phyloP scores from a whole-genome alignment of 92 coral and sea anemone genomes.

The Siderastrea siderea region DNA sequence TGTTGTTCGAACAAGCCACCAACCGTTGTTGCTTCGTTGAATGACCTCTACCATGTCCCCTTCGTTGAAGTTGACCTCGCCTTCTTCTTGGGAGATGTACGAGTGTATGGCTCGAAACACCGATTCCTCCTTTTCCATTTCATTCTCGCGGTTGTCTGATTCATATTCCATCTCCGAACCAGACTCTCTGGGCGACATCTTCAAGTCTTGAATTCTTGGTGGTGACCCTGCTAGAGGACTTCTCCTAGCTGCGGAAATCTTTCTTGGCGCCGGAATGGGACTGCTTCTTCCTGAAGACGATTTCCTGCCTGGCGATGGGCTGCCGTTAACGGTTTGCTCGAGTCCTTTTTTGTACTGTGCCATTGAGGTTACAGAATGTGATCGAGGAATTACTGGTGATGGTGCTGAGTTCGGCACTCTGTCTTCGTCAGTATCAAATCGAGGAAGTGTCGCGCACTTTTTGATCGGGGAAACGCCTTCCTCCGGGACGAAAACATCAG shows the following conservation, averaged over 20 bases:
- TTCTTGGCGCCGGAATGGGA: conserved; percentile 44
- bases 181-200: background rate
- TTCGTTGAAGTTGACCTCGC: conserved; percentile 63
- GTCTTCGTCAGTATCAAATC: background rate
- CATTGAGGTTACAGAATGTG: conserved; percentile 16
- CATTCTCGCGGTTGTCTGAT: background rate
- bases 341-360: conserved; percentile 21
- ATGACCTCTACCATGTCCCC: conserved; percentile 72
- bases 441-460: conserved; percentile 25
- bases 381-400: conserved; percentile 9
- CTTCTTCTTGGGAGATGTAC: conserved; percentile 56
- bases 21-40: conserved; percentile 64
- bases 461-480: background rate
- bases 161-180: conserved; percentile 20
- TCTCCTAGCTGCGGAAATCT: conserved; percentile 31
- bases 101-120: conserved; percentile 15
- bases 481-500: conserved; percentile 23
- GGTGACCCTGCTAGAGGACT: conserved; percentile 50
- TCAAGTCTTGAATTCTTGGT: background rate
- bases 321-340: conserved; percentile 9
- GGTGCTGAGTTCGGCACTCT: background rate
- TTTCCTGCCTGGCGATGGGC: background rate
- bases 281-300: conserved; percentile 23
- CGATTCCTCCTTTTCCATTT: conserved; percentile 4
- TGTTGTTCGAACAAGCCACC: conserved; percentile 78